Percentiles rank a stretch among this genome's conserved stretches.
Conservation (phyloP, 2,113 vertebrate species). For the Carassius auratus region DNA sequence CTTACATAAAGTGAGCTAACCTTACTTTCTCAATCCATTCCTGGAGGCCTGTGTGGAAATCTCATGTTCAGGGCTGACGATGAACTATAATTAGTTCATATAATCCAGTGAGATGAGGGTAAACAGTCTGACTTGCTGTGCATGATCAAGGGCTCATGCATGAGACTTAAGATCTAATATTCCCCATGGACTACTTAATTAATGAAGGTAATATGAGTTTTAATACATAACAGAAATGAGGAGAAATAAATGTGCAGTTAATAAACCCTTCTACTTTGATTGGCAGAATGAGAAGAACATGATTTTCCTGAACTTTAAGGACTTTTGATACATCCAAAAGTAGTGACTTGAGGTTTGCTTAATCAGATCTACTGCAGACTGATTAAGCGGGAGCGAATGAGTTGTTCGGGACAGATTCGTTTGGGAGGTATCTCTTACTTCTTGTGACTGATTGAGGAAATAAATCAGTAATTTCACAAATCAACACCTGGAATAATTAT, state of each 20-base stretch:
- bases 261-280: neutral
- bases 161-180: neutral
- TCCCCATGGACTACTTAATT: constrained; percentile 10
- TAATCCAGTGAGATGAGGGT: neutral
- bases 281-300: neutral
- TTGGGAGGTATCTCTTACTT: neutral
- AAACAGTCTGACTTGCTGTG: constrained; percentile 4
- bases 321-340: neutral
- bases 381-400: neutral
- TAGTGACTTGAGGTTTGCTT: neutral
- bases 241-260: neutral
- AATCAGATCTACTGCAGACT: neutral
- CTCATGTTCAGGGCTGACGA: neutral
- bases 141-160: neutral
- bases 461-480: no score
- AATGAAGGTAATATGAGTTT: neutral
- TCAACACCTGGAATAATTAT: neutral
- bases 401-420: neutral
- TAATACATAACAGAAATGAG: neutral
- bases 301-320: neutral
- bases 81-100: neutral
- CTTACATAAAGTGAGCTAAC: neutral
- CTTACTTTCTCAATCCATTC: neutral
- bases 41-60: neutral
- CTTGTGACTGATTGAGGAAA: neutral